A percentile compares a stretch with the other conserved stretches of the same genome.
Evolutionary conservation across 2,113 vertebrate species (phyloP).

Genomic region (Dasyornis broadbenti): DNA sequence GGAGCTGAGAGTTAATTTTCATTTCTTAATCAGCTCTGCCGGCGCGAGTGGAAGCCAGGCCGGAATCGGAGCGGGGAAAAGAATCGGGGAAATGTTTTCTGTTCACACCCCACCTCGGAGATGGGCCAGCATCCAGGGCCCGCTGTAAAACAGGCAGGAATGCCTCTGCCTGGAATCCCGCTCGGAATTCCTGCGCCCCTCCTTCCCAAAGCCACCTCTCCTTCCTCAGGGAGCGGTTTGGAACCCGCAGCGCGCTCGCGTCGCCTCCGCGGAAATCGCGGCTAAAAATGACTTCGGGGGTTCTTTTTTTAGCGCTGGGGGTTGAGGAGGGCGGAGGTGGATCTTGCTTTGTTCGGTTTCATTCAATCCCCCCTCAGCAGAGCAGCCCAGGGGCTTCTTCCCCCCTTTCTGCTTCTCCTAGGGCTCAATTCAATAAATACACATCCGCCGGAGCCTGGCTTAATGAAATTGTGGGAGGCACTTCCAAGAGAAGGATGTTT

Average conservation of each 20-base stretch:
- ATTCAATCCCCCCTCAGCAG: not conserved
- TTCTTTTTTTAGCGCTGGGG: not conserved
- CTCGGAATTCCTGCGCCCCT: not conserved
- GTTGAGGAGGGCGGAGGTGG: not conserved
- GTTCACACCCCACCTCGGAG: constrained; percentile 19
- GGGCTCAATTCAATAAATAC: constrained; percentile 9
- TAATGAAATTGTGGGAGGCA: constrained; percentile 22
- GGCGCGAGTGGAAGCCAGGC: not conserved
- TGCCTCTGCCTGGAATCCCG: not conserved
- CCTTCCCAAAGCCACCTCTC: constrained; percentile 5
- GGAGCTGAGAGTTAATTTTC: not conserved
- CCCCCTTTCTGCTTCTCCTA: not conserved
- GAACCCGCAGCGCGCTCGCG: not conserved
- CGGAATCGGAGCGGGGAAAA: not conserved
- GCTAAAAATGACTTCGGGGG: not conserved
- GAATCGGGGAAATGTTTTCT: not conserved
- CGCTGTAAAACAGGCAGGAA: not conserved
- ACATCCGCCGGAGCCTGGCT: not conserved
- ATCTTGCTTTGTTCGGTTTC: not conserved
- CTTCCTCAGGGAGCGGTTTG: not conserved
- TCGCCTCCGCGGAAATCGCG: not conserved
- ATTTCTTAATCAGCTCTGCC: not conserved
- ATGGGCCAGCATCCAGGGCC: not conserved
- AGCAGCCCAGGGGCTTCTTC: not conserved
- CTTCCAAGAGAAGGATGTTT: constrained; percentile 35